A percentile compares a stretch with the other conserved stretches of the same genome.
Conservation (phyloP, 2,113 vertebrate species). For the Corydoras maculifer region DNA sequence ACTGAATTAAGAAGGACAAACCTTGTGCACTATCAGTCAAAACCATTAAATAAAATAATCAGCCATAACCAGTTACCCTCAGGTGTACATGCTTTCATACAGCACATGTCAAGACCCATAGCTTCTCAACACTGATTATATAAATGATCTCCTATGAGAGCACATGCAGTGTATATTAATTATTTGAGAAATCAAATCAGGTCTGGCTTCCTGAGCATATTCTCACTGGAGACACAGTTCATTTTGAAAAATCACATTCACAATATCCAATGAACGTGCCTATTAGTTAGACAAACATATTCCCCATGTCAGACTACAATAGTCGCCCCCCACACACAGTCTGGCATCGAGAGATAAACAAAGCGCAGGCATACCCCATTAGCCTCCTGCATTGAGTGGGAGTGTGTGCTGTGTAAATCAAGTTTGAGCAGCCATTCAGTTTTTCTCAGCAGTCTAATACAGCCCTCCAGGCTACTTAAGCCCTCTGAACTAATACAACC, state of each 20-base stretch:
- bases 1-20: no score
- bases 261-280: conserved; percentile 17
- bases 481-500: neutral
- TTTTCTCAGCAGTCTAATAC: neutral
- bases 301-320: conserved; percentile 15
- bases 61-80: no score
- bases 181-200: no score
- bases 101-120: no score
- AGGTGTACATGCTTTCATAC: no score
- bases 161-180: no score
- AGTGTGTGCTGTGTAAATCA: conserved; percentile 25
- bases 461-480: neutral
- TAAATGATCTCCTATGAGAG: no score
- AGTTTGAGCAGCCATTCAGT: neutral
- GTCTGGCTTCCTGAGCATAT: neutral
- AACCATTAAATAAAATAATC: no score
- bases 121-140: no score
- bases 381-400: conserved; percentile 11
- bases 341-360: conserved; percentile 34
- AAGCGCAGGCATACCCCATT: conserved; percentile 30
- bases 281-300: conserved; percentile 33
- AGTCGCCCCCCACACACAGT: conserved; percentile 6
- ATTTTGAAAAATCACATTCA: conserved; percentile 10
- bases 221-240: neutral
- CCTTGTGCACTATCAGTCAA: no score